Conservation (phyloP, 2,888 invertebrate species). For the Cryptus armator region DNA sequence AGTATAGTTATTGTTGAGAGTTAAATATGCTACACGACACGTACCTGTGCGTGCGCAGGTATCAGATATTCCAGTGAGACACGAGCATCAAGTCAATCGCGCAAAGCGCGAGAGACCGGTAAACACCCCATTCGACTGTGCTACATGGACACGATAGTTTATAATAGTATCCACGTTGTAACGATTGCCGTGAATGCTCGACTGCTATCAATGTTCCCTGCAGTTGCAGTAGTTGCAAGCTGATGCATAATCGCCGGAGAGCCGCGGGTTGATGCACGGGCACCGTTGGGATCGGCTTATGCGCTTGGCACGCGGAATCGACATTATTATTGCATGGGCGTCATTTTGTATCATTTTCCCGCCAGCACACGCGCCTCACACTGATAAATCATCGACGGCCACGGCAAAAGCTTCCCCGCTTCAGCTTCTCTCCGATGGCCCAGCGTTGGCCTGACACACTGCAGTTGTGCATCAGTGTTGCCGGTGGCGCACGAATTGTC, state of each 20-base stretch:
- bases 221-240: constrained; percentile 54
- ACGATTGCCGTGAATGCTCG: constrained; percentile 39
- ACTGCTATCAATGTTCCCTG: constrained; percentile 60
- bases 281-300: constrained; percentile 41
- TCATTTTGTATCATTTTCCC: constrained; percentile 83
- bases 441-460: constrained; percentile 39
- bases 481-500: constrained; percentile 75
- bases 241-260: constrained; percentile 45
- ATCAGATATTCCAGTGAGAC: constrained; percentile 25
- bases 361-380: constrained; percentile 78
- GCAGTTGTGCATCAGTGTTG: constrained; percentile 51
- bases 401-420: constrained; percentile 62
- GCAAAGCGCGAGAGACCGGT: constrained; percentile 27
- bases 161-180: constrained; percentile 59
- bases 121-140: constrained; percentile 36
- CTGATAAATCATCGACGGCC: constrained; percentile 82
- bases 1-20: neutral
- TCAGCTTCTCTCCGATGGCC: constrained; percentile 3
- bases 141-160: constrained; percentile 24
- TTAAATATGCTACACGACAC: neutral
- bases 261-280: constrained; percentile 40
- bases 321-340: constrained; percentile 71
- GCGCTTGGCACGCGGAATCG: constrained; percentile 66
- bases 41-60: constrained; percentile 6
- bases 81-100: constrained; percentile 21